Evolutionary conservation across 2,888 invertebrate genomes (phyloP), one percentile per base, ranked within the genome.

Genomic region (Palloptera scutellata): DNA sequence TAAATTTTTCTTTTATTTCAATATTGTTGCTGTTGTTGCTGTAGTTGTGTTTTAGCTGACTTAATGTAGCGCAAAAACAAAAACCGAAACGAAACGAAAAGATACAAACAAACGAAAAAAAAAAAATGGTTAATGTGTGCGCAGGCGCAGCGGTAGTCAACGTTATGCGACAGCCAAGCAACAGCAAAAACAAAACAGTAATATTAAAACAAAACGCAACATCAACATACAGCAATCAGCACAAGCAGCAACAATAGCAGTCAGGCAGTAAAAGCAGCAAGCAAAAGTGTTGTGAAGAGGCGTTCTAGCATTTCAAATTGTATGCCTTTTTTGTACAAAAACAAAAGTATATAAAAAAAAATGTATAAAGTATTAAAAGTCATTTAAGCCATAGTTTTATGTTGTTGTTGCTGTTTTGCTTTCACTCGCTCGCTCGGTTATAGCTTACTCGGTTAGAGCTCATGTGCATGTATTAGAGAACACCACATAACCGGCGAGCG

Each of bases 251-350:
- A 19, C 42, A n/a, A 41, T 40, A 54, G 54, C 54, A 12, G 45
- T 12, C 30, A 54, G n/a, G n/a, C 51, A 61, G 30, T 20, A 43
- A 55, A 61, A 53, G 60, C 54, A 64, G 53, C 45, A 30, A 51
- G 63, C 54, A 67, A 70, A 59, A 80, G 79, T 81, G 81, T 81
- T 78, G 80, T 74, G 77, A 73, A 80, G 81, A 82, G 81, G 82
- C 82, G 81, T 81, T 81, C 79, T 82, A 80, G 80, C 78, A 77
- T 80, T 82, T 77, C 79, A 79, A 79, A 75, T 77, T 75, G 67
- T 69, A 65, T 57, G 48, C 66, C 61, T 64, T 54, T 68, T 64
- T 57, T 60, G 59, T 68, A 57, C 66, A 66, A 60, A 64, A 66
- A 66, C 45, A 61, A 58, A 12, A 40, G 40, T 30, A 64, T 30